Percentiles rank a stretch among this genome's conserved stretches.
Conservation (phyloP, 2,113 vertebrate genomes). For the Callocephalon fimbriatum region DNA sequence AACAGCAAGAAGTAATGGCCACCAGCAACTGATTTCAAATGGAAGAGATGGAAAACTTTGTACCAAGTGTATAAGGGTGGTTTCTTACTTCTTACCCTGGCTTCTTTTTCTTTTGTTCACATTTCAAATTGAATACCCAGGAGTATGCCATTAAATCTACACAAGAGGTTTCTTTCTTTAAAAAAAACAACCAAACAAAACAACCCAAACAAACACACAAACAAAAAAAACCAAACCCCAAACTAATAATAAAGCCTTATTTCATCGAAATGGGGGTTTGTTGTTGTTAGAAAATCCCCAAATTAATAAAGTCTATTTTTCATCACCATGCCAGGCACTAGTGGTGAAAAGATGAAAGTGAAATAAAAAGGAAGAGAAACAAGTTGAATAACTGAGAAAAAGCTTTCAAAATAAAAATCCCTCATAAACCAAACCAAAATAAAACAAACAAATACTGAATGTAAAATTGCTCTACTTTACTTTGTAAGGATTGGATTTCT, state of each 20-base stretch:
- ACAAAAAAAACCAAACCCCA: background rate
- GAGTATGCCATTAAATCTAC: background rate
- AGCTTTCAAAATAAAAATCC: background rate
- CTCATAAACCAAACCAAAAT: background rate
- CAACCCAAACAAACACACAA: background rate
- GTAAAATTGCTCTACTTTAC: background rate
- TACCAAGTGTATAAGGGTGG: background rate
- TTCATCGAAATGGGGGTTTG: background rate
- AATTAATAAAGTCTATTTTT: background rate
- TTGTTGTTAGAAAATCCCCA: background rate
- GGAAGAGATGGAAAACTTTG: background rate
- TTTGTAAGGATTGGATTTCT: background rate
- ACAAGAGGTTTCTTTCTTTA: background rate
- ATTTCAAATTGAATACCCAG: background rate
- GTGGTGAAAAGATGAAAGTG: background rate
- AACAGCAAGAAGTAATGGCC: background rate
- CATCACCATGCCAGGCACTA: background rate
- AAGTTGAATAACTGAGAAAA: background rate
- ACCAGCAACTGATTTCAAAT: background rate
- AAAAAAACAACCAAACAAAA: background rate
- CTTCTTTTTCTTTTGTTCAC: background rate
- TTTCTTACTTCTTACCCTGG: background rate
- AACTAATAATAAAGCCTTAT: background rate
- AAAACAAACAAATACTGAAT: background rate
- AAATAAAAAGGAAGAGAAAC: background rate